phyloP scores from a whole-genome alignment of 2,888 invertebrate genomes.

The Thereva unica region DNA sequence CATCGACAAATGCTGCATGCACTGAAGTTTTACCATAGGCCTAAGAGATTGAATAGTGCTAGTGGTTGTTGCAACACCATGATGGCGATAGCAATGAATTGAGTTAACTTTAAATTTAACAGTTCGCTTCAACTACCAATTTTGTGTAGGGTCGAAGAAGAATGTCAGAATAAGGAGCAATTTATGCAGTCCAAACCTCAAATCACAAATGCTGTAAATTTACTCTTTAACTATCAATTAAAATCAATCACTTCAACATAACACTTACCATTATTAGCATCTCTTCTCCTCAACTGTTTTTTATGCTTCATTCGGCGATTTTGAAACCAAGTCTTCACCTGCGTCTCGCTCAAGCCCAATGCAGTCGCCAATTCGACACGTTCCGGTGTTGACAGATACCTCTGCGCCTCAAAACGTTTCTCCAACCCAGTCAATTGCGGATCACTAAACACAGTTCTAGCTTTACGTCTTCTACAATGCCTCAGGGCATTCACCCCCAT shows the following conservation, averaged over 20 bases:
- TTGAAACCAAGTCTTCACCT: constrained; percentile 98
- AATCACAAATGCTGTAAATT: no score
- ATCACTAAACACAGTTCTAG: constrained; percentile 88
- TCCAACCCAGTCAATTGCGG: constrained; percentile 85
- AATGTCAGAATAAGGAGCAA: no score
- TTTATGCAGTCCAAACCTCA: no score
- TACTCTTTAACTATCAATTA: background rate
- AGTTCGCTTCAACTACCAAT: no score
- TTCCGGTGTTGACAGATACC: constrained; percentile 95
- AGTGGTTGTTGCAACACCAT: no score
- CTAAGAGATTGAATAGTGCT: no score
- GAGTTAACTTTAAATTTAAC: no score
- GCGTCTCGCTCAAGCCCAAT: constrained; percentile 90
- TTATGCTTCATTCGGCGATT: constrained; percentile 97
- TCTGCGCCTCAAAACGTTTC: constrained; percentile 91
- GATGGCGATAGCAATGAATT: no score
- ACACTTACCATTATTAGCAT: constrained; percentile 55
- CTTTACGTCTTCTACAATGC: constrained; percentile 94
- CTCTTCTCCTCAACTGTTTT: constrained; percentile 70
- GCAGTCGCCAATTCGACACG: constrained; percentile 92
- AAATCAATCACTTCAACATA: background rate
- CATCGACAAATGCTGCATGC: no score
- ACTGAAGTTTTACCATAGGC: no score
- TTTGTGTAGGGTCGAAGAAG: no score
- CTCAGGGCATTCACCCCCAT: constrained; percentile 71